Percentiles rank a stretch among this genome's conserved stretches.
Evolutionary conservation across 2,113 vertebrate species (phyloP).

Genomic region (Nerophis lumbriciformis): DNA sequence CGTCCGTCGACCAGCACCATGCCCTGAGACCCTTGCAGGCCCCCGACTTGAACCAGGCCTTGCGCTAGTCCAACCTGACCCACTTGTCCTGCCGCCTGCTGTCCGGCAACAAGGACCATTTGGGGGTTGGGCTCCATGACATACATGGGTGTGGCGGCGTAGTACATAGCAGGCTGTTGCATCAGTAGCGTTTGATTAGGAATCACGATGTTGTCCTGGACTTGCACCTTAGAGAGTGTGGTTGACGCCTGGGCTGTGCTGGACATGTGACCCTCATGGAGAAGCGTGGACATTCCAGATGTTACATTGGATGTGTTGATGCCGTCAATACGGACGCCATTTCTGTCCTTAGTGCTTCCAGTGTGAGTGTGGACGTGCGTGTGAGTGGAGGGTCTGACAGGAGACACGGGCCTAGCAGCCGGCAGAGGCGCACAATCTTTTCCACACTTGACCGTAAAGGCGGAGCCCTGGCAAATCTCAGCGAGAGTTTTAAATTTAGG

Average conservation of each 20-base stretch:
- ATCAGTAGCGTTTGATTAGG: conserved; percentile 61
- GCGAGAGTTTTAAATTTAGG: conserved; percentile 90
- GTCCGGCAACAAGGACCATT: conserved; percentile 54
- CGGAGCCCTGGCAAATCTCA: conserved; percentile 80
- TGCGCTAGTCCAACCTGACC: conserved; percentile 72
- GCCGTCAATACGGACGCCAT: conserved; percentile 24
- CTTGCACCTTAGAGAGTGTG: conserved; percentile 19
- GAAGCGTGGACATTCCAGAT: conserved; percentile 32
- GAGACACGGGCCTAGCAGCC: conserved; percentile 18
- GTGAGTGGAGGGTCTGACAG: conserved; percentile 31
- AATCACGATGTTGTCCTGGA: conserved; percentile 52
- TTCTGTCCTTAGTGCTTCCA: conserved; percentile 45
- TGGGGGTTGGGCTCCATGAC: conserved; percentile 61
- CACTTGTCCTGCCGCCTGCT: conserved; percentile 48
- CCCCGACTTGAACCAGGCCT: conserved; percentile 69
- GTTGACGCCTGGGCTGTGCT: conserved; percentile 19
- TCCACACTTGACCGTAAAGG: conserved; percentile 41
- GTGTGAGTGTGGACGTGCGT: conserved; percentile 47
- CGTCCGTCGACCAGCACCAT: conserved; percentile 56
- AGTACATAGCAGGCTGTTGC: conserved; percentile 69
- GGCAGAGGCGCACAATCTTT: conserved; percentile 2
- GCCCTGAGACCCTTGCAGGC: conserved; percentile 63
- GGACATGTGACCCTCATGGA: conserved; percentile 34
- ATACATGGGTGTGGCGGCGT: conserved; percentile 65
- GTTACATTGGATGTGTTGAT: conserved; percentile 41